Evolutionary conservation across 2,888 invertebrate species (phyloP).

Genomic region (Tribolium freemani): DNA sequence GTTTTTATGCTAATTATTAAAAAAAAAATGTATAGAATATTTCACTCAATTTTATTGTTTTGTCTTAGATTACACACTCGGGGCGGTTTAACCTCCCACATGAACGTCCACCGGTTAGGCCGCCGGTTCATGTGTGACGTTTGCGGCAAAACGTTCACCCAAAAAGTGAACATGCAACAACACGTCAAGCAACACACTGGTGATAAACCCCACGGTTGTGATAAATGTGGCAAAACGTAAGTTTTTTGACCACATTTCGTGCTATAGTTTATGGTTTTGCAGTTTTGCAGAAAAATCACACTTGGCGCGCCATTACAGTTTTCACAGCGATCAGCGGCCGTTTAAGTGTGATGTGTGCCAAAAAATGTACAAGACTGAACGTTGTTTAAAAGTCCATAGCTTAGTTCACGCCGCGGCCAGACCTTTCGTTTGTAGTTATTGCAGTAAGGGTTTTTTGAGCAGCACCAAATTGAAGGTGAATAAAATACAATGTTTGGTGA

Average conservation of each 20-base stretch:
- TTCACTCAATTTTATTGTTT: no score
- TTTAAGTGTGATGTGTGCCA: slow-evolving; percentile 69
- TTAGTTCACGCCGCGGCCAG: slow-evolving; percentile 71
- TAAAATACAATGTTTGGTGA: slow-evolving; percentile 18
- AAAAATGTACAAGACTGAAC: slow-evolving; percentile 73
- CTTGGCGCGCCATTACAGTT: slow-evolving; percentile 66
- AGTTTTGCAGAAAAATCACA: slow-evolving; percentile 67
- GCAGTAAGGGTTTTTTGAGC: slow-evolving; percentile 73
- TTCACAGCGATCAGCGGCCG: slow-evolving; percentile 66
- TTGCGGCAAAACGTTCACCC: slow-evolving; percentile 72
- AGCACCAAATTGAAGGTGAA: slow-evolving; percentile 71
- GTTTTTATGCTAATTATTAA: no score
- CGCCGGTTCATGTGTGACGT: slow-evolving; percentile 71
- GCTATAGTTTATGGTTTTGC: slow-evolving; percentile 7
- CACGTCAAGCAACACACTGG: slow-evolving; percentile 69
- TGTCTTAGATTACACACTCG: slow-evolving; percentile 65
- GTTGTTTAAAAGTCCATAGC: slow-evolving; percentile 72
- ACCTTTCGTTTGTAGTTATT: slow-evolving; percentile 71
- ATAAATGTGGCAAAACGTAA: slow-evolving; percentile 68
- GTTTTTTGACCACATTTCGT: slow-evolving; percentile 25
- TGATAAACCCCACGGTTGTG: slow-evolving; percentile 69
- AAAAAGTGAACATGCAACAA: slow-evolving; percentile 70
- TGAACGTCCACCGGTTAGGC: slow-evolving; percentile 67
- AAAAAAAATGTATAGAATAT: no score
- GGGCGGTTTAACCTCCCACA: slow-evolving; percentile 67